Evolutionary conservation across 2,113 vertebrate species (phyloP).

Genomic region (Cervus canadensis): DNA sequence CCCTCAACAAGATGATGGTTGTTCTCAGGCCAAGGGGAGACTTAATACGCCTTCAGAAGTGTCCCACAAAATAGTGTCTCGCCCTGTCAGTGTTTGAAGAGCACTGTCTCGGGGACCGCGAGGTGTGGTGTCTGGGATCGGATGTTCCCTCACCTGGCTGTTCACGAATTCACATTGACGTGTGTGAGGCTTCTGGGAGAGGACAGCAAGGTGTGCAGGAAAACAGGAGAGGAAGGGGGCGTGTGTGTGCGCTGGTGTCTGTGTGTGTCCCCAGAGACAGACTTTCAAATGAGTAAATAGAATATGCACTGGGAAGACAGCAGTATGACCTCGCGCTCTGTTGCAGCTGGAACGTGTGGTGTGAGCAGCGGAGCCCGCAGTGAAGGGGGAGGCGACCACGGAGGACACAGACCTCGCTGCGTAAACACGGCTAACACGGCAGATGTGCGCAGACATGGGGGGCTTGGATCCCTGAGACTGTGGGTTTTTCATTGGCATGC

Average conservation of each 20-base stretch:
- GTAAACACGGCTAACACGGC: neutral
- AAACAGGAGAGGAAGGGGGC: neutral
- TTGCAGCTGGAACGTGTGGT: neutral
- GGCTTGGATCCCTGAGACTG: neutral
- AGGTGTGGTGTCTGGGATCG: neutral
- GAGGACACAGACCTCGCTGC: neutral
- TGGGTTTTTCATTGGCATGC: neutral
- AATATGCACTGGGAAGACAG: neutral
- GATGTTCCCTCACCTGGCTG: neutral
- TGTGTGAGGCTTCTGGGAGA: neutral
- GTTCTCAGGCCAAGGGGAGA: neutral
- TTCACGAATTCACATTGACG: neutral
- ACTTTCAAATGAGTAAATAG: neutral
- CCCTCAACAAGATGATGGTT: neutral
- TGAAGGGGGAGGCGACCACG: accelerated
- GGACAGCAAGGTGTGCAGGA: neutral
- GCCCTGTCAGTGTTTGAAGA: neutral
- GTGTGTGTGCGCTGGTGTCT: neutral
- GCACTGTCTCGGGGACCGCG: neutral
- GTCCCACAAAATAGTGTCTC: neutral
- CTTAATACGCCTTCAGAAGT: neutral
- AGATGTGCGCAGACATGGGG: too few species aligned
- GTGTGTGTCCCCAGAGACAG: neutral
- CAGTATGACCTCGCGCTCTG: accelerated
- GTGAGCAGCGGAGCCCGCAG: neutral